These are phyloP conservation scores for Gallinago undulata DNA, from an alignment of 2,113 vertebrate genomes.

Conservation along the genomic window DNA sequence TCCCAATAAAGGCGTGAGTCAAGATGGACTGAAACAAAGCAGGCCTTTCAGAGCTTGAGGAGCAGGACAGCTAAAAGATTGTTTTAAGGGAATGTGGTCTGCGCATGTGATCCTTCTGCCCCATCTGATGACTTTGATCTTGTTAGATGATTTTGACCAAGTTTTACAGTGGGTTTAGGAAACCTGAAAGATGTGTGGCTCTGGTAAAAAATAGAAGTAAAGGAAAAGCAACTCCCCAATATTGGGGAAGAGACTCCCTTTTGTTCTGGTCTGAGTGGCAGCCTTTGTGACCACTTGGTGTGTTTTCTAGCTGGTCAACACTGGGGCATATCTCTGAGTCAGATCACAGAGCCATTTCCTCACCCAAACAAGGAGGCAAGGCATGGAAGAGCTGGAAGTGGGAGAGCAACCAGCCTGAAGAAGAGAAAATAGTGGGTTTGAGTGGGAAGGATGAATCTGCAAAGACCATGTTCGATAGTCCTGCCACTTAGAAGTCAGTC, in stretches of 20 bases:
- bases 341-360: neutral
- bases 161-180: neutral
- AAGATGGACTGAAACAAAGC: neutral
- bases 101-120: neutral
- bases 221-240: neutral
- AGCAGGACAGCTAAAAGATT: neutral
- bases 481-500: neutral
- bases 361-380: neutral
- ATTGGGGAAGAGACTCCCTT: neutral
- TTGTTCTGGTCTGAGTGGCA: neutral
- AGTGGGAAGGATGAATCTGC: neutral
- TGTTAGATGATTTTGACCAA: neutral
- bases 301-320: neutral
- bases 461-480: neutral
- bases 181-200: neutral
- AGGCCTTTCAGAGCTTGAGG: neutral
- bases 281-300: rapidly evolving
- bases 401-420: neutral
- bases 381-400: neutral
- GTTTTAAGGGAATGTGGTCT: neutral
- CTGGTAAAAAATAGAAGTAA: neutral
- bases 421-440: neutral
- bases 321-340: neutral
- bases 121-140: neutral
- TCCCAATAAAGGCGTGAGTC: neutral